Conservation (phyloP, 1,140 invertebrate genomes). For the Sycophaga agraensis region DNA sequence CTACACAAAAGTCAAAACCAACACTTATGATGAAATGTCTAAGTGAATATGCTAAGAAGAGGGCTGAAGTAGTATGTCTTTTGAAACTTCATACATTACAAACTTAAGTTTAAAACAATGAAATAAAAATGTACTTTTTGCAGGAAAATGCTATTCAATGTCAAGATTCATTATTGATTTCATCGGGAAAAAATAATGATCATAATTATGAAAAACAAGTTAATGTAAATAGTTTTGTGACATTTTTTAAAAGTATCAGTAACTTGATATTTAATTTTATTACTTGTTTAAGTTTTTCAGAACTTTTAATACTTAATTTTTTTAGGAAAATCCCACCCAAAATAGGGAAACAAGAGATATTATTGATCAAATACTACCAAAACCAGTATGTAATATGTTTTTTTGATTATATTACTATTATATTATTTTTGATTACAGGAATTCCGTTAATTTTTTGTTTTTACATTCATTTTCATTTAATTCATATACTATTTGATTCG, state of each 20-base stretch:
- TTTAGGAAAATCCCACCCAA: slow-evolving; percentile 30
- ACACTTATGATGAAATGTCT: slow-evolving; percentile 28
- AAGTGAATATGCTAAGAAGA: slow-evolving; percentile 32
- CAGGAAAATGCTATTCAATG: background rate
- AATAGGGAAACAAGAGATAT: background rate
- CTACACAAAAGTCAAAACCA: slow-evolving; percentile 7
- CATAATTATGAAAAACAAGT: too few relatives aligned
- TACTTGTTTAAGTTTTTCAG: too few relatives aligned
- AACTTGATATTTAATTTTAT: too few relatives aligned
- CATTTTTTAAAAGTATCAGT: too few relatives aligned
- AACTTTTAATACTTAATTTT: too few relatives aligned
- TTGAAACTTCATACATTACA: slow-evolving; percentile 4
- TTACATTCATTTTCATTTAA: too few relatives aligned
- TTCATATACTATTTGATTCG: too few relatives aligned
- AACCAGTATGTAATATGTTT: slow-evolving; percentile 11
- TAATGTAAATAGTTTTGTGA: too few relatives aligned
- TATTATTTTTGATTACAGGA: too few relatives aligned
- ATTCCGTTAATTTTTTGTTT: background rate
- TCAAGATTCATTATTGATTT: background rate
- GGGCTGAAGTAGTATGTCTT: slow-evolving; percentile 31
- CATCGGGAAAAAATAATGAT: too few relatives aligned
- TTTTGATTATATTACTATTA: background rate
- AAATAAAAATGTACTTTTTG: background rate
- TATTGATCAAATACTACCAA: background rate
- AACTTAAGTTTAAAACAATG: background rate